A percentile compares a stretch with the other conserved stretches of the same genome.
Evolutionary conservation across 2,888 invertebrate species (phyloP).

Genomic region (Argynnis bischoffii): DNA sequence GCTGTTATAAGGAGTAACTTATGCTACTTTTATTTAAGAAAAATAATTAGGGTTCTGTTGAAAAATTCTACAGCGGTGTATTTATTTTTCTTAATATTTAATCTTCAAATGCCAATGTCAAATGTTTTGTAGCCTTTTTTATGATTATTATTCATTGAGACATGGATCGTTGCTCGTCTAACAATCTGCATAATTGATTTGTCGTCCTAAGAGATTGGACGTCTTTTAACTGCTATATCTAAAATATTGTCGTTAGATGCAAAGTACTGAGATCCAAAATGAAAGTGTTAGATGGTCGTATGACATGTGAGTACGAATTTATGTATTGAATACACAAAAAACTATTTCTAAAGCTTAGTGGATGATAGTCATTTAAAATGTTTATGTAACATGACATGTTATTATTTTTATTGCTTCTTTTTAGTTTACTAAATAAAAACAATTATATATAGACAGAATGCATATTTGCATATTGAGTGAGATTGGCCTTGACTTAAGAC

Average conservation of each 20-base stretch:
- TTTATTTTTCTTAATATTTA: background rate
- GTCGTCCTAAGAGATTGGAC: constrained; percentile 6
- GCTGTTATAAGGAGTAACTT: too few relatives aligned
- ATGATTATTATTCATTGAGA: background rate
- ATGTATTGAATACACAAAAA: too few relatives aligned
- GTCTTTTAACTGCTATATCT: constrained; percentile 1
- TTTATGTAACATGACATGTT: too few relatives aligned
- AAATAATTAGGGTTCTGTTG: too few relatives aligned
- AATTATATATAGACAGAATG: too few relatives aligned
- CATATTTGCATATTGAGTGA: too few relatives aligned
- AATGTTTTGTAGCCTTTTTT: constrained; percentile 13
- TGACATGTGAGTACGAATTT: constrained; percentile 42
- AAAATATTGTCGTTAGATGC: background rate
- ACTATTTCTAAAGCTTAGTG: too few relatives aligned
- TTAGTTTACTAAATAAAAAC: too few relatives aligned
- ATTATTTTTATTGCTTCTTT: too few relatives aligned
- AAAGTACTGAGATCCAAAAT: constrained; percentile 38
- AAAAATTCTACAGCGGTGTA: background rate
- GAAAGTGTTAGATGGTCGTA: constrained; percentile 43
- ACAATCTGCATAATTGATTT: constrained; percentile 16
- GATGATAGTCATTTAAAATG: too few relatives aligned
- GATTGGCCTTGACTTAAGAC: too few relatives aligned
- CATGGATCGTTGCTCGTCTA: constrained; percentile 16
- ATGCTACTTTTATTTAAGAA: too few relatives aligned
- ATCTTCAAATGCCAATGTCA: background rate